Percentiles rank a stretch among this genome's conserved stretches.
Conservation (phyloP, 2,797 vertebrate genomes). For the Enteromius trimaculatus region DNA sequence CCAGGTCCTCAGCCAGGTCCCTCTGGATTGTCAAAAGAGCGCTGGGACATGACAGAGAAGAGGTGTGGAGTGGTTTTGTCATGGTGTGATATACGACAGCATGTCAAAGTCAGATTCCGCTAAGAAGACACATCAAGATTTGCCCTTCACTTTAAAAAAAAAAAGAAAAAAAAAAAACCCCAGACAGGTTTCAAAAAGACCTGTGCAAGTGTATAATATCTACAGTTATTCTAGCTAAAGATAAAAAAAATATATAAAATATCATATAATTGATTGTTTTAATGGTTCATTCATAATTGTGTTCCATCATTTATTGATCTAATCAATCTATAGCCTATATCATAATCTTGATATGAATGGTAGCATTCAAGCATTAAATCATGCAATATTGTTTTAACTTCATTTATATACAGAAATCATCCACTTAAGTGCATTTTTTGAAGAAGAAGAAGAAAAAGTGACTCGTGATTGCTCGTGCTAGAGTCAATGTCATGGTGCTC, state of each 20-base stretch:
- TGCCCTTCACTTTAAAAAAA: slow-evolving; percentile 22
- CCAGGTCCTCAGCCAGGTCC: slow-evolving; percentile 57
- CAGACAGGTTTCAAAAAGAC: neutral
- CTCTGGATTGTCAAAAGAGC: slow-evolving; percentile 36
- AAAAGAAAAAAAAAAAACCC: no score
- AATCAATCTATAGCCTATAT: neutral
- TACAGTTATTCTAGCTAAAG: neutral
- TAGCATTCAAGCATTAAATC: neutral
- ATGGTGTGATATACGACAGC: slow-evolving; percentile 39
- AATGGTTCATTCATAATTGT: neutral
- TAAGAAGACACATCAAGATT: slow-evolving; percentile 28
- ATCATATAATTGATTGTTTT: neutral
- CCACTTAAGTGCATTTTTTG: neutral
- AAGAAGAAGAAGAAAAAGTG: neutral
- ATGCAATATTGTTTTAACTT: neutral
- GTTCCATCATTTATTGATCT: neutral
- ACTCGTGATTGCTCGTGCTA: neutral
- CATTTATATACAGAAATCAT: neutral
- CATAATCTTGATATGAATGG: neutral
- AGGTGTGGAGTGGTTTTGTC: slow-evolving; percentile 41
- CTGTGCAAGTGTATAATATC: neutral
- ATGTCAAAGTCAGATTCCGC: slow-evolving; percentile 29
- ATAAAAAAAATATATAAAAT: neutral
- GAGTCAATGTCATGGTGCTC: neutral
- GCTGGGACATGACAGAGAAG: slow-evolving; percentile 28